phyloP scores from a whole-genome alignment of 1,140 invertebrate genomes.

The Brachionus paranguensis region DNA sequence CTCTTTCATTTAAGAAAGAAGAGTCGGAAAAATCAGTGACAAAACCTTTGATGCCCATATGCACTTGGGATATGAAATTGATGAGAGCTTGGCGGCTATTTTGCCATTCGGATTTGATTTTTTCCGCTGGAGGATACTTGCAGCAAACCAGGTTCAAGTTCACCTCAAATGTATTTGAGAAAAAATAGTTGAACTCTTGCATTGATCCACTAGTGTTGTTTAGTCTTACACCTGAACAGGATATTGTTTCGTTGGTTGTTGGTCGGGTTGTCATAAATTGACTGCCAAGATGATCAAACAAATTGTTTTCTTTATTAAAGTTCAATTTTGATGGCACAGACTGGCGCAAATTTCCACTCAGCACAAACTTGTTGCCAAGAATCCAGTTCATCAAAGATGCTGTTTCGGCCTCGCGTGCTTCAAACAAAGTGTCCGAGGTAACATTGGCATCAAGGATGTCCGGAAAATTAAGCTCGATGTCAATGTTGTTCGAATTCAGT shows the following conservation, averaged over 20 bases:
- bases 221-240: background rate
- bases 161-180: constrained; percentile 95
- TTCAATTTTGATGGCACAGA: constrained; percentile 65
- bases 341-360: constrained; percentile 92
- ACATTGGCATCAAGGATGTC: constrained; percentile 62
- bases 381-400: constrained; percentile 85
- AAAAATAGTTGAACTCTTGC: constrained; percentile 98
- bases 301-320: background rate
- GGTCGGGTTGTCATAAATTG: background rate
- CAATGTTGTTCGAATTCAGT: constrained; percentile 72
- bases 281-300: background rate
- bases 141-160: constrained; percentile 93
- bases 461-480: constrained; percentile 94
- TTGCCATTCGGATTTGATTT: constrained; percentile 30
- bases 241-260: background rate
- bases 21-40: constrained; percentile 56
- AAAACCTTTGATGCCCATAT: constrained; percentile 78
- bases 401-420: constrained; percentile 86
- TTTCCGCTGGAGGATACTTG: constrained; percentile 70
- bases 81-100: constrained; percentile 15
- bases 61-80: constrained; percentile 61
- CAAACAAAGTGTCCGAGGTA: constrained; percentile 55
- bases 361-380: constrained; percentile 77
- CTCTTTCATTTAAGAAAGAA: background rate
- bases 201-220: constrained; percentile 63